Percentiles rank a stretch among this genome's conserved stretches.
Conservation (phyloP, 2,888 invertebrate species). For the Drosophila anomelani region DNA sequence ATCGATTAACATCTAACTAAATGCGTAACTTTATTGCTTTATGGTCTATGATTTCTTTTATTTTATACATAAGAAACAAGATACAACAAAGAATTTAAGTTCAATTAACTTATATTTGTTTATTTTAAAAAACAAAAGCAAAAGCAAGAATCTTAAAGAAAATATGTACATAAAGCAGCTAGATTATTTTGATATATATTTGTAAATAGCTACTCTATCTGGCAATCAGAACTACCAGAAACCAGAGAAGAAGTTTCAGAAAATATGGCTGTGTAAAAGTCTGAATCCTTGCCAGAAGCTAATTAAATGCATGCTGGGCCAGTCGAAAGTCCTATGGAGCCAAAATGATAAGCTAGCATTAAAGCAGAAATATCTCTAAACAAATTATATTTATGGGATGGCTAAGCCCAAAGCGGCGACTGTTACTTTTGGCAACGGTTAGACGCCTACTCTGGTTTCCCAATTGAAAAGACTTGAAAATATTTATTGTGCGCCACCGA, state of each 20-base stretch:
- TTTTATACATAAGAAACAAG: too few species aligned
- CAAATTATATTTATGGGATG: conserved; percentile 74
- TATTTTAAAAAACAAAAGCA: background rate
- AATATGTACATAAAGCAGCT: background rate
- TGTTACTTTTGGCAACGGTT: conserved; percentile 60
- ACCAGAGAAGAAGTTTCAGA: conserved; percentile 36
- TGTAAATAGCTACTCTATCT: background rate
- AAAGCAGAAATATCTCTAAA: conserved; percentile 67
- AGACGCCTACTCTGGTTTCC: conserved; percentile 43
- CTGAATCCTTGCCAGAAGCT: conserved; percentile 53
- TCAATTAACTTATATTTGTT: too few species aligned
- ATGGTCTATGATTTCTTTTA: too few species aligned
- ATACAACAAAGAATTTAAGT: too few species aligned
- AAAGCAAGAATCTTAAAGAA: background rate
- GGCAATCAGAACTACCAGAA: conserved; percentile 3
- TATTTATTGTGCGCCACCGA: conserved; percentile 65
- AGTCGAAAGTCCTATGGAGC: conserved; percentile 49
- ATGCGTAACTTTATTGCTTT: too few species aligned
- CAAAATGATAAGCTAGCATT: conserved; percentile 74
- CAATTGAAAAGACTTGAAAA: conserved; percentile 31
- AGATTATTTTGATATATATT: background rate
- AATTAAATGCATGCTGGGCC: conserved; percentile 73
- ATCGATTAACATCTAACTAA: too few species aligned
- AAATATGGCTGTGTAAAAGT: conserved; percentile 58
- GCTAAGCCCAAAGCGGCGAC: conserved; percentile 14